phyloP scores from a whole-genome alignment of 2,113 vertebrate genomes.

The Trematomus loennbergii region DNA sequence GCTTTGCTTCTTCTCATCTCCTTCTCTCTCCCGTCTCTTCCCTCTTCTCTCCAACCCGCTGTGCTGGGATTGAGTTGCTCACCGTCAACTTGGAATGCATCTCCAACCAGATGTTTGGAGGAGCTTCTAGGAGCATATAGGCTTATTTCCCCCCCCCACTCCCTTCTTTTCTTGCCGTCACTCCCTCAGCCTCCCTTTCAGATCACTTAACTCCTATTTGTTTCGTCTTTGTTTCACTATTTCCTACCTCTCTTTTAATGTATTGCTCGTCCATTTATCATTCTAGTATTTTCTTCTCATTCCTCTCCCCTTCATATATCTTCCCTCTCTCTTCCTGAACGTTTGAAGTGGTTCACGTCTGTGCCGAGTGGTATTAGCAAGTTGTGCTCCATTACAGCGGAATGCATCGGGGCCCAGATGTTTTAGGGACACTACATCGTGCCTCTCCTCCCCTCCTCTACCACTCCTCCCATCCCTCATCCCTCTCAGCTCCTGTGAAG shows the following conservation, averaged over 20 bases:
- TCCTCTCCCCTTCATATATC: slow-evolving; percentile 60
- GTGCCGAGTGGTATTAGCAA: slow-evolving; percentile 63
- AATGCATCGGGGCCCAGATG: slow-evolving; percentile 83
- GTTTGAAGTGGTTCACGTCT: slow-evolving; percentile 77
- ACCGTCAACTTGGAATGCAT: slow-evolving; percentile 70
- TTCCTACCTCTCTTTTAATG: slow-evolving; percentile 63
- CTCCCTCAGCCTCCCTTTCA: slow-evolving; percentile 43
- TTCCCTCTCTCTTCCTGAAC: slow-evolving; percentile 28
- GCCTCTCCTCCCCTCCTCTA: slow-evolving; percentile 32
- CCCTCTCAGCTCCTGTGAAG: slow-evolving; percentile 76
- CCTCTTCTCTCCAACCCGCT: slow-evolving; percentile 69
- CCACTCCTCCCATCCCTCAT: slow-evolving; percentile 63
- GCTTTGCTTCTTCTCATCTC: slow-evolving; percentile 20
- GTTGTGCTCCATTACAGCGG: slow-evolving; percentile 79
- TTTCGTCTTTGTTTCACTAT: slow-evolving; percentile 39
- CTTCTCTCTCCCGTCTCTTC: slow-evolving; percentile 7
- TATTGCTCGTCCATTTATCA: slow-evolving; percentile 65
- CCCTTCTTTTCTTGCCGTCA: slow-evolving; percentile 31
- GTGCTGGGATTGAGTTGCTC: slow-evolving; percentile 77
- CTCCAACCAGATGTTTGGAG: slow-evolving; percentile 81
- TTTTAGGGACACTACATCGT: slow-evolving; percentile 66
- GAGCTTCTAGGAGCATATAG: slow-evolving; percentile 52
- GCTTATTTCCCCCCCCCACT: slow-evolving; percentile 15
- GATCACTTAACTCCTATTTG: slow-evolving; percentile 43
- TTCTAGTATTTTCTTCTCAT: slow-evolving; percentile 59